phyloP scores from a whole-genome alignment of 2,113 vertebrate genomes.

The Galemys pyrenaicus region DNA sequence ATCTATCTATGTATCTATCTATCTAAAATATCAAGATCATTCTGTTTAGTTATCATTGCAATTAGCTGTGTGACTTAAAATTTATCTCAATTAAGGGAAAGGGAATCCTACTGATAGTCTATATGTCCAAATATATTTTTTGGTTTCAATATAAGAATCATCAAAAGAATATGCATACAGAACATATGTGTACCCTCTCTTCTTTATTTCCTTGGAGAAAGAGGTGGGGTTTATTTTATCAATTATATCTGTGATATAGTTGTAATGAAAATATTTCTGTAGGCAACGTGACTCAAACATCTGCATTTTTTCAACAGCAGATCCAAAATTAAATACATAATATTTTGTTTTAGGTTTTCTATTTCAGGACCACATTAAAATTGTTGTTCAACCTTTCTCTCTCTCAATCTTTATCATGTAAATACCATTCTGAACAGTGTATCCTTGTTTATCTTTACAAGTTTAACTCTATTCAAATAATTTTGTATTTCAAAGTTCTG shows the following conservation, averaged over 20 bases:
- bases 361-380: neutral
- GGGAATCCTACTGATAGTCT: neutral
- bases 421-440: neutral
- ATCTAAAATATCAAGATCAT: neutral
- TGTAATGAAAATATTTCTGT: slow-evolving; percentile 49
- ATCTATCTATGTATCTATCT: neutral
- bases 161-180: neutral
- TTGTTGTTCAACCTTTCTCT: neutral
- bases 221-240: neutral
- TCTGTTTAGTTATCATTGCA: neutral
- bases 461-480: neutral
- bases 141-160: neutral
- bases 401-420: neutral
- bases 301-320: neutral
- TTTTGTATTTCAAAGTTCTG: neutral
- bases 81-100: neutral
- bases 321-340: neutral
- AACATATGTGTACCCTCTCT: neutral
- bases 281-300: neutral
- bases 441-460: neutral
- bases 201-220: slow-evolving; percentile 49
- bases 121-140: neutral
- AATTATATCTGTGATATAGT: neutral
- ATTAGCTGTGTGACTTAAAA: slow-evolving; percentile 1
- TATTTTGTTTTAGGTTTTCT: neutral